These are phyloP conservation scores for Oscheius sp. DNA, from an alignment of 2,888 invertebrate genomes.

Conservation along the genomic window DNA sequence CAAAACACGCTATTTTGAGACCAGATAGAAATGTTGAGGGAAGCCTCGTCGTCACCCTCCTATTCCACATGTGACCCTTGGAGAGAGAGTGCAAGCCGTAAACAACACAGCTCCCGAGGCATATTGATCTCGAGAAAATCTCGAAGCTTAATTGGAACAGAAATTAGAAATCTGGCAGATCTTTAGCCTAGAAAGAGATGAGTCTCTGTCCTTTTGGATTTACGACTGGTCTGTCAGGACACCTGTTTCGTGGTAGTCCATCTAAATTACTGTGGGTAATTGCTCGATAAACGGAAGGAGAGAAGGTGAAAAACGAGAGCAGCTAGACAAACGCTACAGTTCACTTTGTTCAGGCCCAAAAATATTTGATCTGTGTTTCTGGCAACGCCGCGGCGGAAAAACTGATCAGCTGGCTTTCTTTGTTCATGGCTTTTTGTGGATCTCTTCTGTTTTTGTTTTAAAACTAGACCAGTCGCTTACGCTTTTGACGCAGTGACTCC, in stretches of 20 bases:
- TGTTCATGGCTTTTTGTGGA: too few species aligned
- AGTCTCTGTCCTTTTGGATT: neutral
- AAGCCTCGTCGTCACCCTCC: neutral
- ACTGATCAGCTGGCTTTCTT: too few species aligned
- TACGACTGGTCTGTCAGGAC: neutral
- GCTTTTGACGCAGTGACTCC: too few species aligned
- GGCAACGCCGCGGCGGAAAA: too few species aligned
- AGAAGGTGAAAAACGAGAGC: too few species aligned
- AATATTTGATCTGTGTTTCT: too few species aligned
- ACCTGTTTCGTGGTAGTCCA: neutral
- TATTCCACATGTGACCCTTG: neutral
- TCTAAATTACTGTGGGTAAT: neutral
- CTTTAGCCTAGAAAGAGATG: neutral
- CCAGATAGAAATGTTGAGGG: slow-evolving; percentile 1
- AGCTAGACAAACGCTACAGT: too few species aligned
- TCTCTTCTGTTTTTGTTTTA: too few species aligned
- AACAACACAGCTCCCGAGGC: slow-evolving; percentile 27
- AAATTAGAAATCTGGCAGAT: slow-evolving; percentile 11
- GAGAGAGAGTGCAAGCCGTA: slow-evolving; percentile 27
- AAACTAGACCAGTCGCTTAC: too few species aligned
- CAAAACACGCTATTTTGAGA: slow-evolving; percentile 14
- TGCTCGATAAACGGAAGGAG: neutral
- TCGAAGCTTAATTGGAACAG: slow-evolving; percentile 22
- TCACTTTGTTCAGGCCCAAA: too few species aligned
- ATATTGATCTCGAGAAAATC: slow-evolving; percentile 31